phyloP scores from a whole-genome alignment of 2,113 vertebrate species.

The Uropsilus gracilis region DNA sequence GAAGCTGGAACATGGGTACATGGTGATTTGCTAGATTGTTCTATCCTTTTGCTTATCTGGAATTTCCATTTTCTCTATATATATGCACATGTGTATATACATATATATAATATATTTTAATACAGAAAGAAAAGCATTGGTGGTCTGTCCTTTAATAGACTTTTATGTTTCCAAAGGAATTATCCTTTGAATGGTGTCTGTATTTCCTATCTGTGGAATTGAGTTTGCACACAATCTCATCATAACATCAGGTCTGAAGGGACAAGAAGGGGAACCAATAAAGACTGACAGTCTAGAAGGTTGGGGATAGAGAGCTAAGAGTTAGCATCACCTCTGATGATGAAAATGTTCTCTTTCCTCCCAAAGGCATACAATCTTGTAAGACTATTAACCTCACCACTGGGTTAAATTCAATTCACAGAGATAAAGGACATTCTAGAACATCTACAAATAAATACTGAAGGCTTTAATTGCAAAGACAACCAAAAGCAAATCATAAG shows the following conservation, averaged over 20 bases:
- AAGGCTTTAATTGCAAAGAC: neutral
- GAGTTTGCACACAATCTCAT: neutral
- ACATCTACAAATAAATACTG: conserved; percentile 18
- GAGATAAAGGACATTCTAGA: conserved; percentile 30
- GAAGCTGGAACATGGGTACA: neutral
- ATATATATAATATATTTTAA: neutral
- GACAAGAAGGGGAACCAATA: neutral
- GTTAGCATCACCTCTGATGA: neutral
- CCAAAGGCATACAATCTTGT: neutral
- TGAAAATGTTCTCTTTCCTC: neutral
- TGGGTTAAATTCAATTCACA: neutral
- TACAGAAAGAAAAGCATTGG: neutral
- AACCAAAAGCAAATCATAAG: conserved; percentile 51
- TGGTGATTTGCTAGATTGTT: neutral
- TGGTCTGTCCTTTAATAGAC: neutral
- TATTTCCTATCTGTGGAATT: neutral
- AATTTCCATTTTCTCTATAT: neutral
- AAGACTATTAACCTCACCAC: neutral
- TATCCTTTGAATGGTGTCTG: neutral
- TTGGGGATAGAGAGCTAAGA: neutral
- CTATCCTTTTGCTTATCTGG: neutral
- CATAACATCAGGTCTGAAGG: neutral
- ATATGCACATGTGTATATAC: no score
- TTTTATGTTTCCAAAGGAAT: neutral
- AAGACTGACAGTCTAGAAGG: neutral